A percentile compares a stretch with the other conserved stretches of the same genome.
phyloP scores from a whole-genome alignment of 2,888 invertebrate species.

The Dorcus parallelipipedus region DNA sequence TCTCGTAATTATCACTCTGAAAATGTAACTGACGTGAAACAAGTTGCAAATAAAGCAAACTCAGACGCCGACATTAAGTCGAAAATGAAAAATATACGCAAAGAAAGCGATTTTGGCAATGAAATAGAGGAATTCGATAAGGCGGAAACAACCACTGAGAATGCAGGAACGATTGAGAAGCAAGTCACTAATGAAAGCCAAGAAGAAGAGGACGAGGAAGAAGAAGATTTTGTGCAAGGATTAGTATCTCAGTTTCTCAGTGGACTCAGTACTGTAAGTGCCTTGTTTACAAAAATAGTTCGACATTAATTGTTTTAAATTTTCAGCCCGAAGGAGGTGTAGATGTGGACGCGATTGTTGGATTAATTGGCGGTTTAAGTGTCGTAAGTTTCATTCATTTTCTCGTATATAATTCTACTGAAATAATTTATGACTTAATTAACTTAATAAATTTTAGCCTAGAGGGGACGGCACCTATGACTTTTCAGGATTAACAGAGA shows the following conservation, averaged over 20 bases:
- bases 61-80: neutral
- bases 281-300: neutral
- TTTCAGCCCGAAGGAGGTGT: constrained; percentile 47
- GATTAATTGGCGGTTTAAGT: constrained; percentile 45
- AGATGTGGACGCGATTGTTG: constrained; percentile 46
- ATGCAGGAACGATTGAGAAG: neutral
- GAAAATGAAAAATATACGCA: neutral
- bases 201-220: constrained; percentile 37
- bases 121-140: constrained; percentile 16
- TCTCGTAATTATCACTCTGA: too few species aligned
- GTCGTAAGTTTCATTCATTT: constrained; percentile 34
- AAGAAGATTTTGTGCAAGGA: constrained; percentile 43
- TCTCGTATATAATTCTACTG: neutral
- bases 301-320: constrained; percentile 1
- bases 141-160: constrained; percentile 7
- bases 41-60: neutral
- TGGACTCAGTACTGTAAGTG: constrained; percentile 43
- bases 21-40: neutral
- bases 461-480: constrained; percentile 46
- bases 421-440: neutral
- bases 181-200: constrained; percentile 10
- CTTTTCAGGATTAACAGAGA: constrained; percentile 44
- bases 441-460: constrained; percentile 35
- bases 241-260: constrained; percentile 46
- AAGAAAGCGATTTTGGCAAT: constrained; percentile 5